Evolutionary conservation across 2,888 invertebrate genomes (phyloP).

Genomic region (Pterobdella sp.): DNA sequence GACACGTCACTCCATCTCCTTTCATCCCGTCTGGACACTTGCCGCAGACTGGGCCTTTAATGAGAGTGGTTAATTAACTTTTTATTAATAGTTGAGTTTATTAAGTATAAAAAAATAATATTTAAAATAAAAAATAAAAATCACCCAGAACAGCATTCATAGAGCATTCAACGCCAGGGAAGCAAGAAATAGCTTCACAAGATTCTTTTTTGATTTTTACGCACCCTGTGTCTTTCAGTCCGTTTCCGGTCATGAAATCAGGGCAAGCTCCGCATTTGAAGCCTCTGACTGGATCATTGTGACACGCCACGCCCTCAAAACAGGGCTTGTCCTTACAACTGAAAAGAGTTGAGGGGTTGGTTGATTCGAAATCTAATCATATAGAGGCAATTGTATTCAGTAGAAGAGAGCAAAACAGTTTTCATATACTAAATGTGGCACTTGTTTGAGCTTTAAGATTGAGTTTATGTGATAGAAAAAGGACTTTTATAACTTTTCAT

Average conservation of each 20-base stretch:
- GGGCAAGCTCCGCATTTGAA: conserved; percentile 38
- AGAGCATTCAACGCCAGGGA: conserved; percentile 37
- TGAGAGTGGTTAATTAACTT: too few relatives aligned
- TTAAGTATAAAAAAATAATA: too few relatives aligned
- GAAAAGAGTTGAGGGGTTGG: background rate
- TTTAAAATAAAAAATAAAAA: too few relatives aligned
- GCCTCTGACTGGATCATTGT: conserved; percentile 38
- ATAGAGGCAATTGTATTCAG: too few relatives aligned
- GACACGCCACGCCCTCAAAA: conserved; percentile 56
- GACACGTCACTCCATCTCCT: conserved; percentile 61
- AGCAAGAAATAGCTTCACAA: conserved; percentile 43
- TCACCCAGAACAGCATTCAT: conserved; percentile 29
- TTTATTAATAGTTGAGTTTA: too few relatives aligned
- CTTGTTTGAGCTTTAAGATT: too few relatives aligned
- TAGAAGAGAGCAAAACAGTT: too few relatives aligned
- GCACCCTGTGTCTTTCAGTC: conserved; percentile 24
- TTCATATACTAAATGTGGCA: too few relatives aligned
- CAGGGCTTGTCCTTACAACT: conserved; percentile 59
- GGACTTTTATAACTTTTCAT: too few relatives aligned
- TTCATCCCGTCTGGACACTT: conserved; percentile 64
- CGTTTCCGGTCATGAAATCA: conserved; percentile 33
- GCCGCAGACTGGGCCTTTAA: conserved; percentile 62
- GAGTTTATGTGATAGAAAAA: too few relatives aligned
- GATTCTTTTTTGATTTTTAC: background rate
- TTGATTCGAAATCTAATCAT: too few relatives aligned